Evolutionary conservation across 2,113 vertebrate genomes (phyloP), one percentile per base, ranked within the genome.

Genomic region (Colius striatus): DNA sequence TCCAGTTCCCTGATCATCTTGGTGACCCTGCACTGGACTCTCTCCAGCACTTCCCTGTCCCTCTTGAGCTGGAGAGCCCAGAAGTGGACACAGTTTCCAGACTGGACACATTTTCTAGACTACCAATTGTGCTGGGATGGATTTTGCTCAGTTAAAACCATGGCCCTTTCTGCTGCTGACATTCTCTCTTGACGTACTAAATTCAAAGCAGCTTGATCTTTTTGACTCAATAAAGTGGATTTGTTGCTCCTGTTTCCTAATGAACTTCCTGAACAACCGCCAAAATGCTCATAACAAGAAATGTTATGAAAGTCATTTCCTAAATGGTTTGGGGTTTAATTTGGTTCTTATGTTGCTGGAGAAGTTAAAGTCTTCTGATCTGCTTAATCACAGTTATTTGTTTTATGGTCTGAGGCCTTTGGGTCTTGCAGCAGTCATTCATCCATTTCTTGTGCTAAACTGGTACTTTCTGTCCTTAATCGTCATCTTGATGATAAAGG

Each of bases 351-450:
- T 66, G 83, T 77, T 74, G 66, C 60, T 41, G 67, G 63, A 34
- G 68, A 83, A 90, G 93, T 94, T 94, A 74, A 92, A 88, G 75
- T 90, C 62, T 95, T 95, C 89, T 95, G 91, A 93, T 96, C 91
- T 89, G 77, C 63, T 83, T 92, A 90, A 95, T 95, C 85, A 62
- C 77, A 84, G 77, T 71, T 94, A 91, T 95, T 96, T 93, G 77
- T 93, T 95, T 93, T 93, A 93, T 81, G 83, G 62, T 83, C 80
- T 80, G 63, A 90, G 94, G 76, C 93, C 90, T 93, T 81, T 80
- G 77, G 45, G 80, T 74, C 73, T 92, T 81, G 70, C 1, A 1
- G 18, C 91, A 85, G 74, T 84, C 60, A 13, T 71, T 87, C 73
- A 65, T 84, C 77, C 77, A 50, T 76, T 93, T 70, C 87, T 85